Evolutionary conservation across 2,113 vertebrate species (phyloP), one percentile per base, ranked within the genome.

Genomic region (Oceanodroma tethys): DNA sequence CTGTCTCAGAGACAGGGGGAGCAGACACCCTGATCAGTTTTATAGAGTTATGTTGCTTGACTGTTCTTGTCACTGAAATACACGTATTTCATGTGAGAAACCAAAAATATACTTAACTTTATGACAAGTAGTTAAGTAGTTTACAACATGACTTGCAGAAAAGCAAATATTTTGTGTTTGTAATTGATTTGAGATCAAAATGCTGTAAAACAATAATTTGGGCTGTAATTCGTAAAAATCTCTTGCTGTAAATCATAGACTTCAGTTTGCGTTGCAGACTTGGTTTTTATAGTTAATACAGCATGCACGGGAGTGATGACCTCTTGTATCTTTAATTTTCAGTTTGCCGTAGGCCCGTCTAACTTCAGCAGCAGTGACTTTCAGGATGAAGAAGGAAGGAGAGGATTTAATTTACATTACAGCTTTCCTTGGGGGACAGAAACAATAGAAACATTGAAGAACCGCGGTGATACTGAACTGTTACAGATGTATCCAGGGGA

Each of bases 351-450:
- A 93, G 98, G 96, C 56, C 99, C 99, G 0, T 99, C 99, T 23
- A 98, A 98, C 96, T 99, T 99, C 98, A 98, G 98, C 96, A 98
- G 98, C 93, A 97, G 95, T 10, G 98, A 99, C 23, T 97, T 99
- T 78, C 92, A 98, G 38, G 98, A 98, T 93, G 97, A 96, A 66
- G 86, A 93, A 8, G 98, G 98, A 12, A 98, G 98, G 34, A 98
- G 97, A 90, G 99, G 98, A n/a, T 98, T 98, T 90, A 96, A 95
- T 81, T 98, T 99, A 68, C 94, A 97, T 38, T 99, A 99, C 95
- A 95, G 45, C 25, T 99, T 99, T 95, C 99, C 99, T 4, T 99
- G 99, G 99, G 99, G 99, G 26, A 98, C 93, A 55, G 98, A 99
- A 97, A 90, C 98, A 14, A 86, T 99, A 96, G 99, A 99, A 98